Evolutionary conservation across 2,888 invertebrate genomes (phyloP), one percentile per base, ranked within the genome.

Genomic region (Lasioglossum pauxillum): DNA sequence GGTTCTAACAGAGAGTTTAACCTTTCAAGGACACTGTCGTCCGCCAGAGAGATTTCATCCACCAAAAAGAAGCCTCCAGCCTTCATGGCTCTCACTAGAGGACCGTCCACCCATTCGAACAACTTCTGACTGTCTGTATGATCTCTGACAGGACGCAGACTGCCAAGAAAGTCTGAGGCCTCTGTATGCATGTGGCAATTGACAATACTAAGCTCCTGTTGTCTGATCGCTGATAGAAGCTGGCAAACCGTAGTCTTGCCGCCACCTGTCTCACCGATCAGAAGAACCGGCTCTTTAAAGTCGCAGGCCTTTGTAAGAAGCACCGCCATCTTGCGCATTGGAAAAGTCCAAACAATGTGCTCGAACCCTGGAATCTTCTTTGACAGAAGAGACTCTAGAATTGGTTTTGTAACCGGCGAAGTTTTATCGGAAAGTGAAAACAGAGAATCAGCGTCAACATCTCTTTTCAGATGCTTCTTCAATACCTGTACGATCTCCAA

Each of bases 101-200:
- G 99, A 0, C 99, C 99, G 95, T 99, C 99, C 0, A 98, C 97
- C 99, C 99, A 99, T 95, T 99, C 99, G 95, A 99, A 99, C 23
- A 99, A 95, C 93, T 97, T 96, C 38, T 93, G 87, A 88, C 92
- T 93, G 5, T 96, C 96, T 87, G 95, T 95, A 85, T 96, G 96
- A 79, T 97, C 96, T 81, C 99, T 95, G 12, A 98, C 98, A 0
- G 99, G 99, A 89, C 99, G 96, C 14, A 99, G 96, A 31, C 99
- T 98, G 67, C 99, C 99, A 31, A 99, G 96, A 94, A 99, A 99
- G 95, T 99, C 99, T 0, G 99, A 98, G 90, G 99, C 98, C 95
- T 99, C 99, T 0, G 99, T 99, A 93, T 99, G 98, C 98, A 99
- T 98, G 93, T 99, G 99, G 95, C 99, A 99, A 95, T 99, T 99